Evolutionary conservation across 2,888 invertebrate genomes (phyloP), one percentile per base, ranked within the genome.

Genomic region (Xanthorhoe designata): DNA sequence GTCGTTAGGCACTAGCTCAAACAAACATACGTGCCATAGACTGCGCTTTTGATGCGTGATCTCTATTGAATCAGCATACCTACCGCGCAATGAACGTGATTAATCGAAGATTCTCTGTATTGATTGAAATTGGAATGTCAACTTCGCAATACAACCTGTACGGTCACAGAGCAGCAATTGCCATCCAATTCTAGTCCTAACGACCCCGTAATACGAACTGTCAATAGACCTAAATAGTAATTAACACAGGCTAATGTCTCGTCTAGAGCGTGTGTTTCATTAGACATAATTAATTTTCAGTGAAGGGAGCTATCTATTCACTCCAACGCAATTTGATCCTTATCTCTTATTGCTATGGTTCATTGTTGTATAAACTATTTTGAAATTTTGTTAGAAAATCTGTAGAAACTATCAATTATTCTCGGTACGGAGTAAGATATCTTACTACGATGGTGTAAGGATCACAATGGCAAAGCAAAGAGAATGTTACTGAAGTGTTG

Each of bases 281-380:
- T 87, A 88, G 83, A 83, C 75, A 78, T 83, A 84, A 88, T 89
- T 87, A 87, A 85, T 86, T 87, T 84, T 82, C 78, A 78, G 80
- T 73, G 56, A 29, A 32, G 45, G 49, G 56, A 69, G 67, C 15
- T 66, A 58, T 62, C 62, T 19, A 15, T 3, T 10, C 2, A 6
- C 13, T 61, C 0, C 45, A 47, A 29, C 19, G 19, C 7, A 53
- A 19, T 53, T 18, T 47, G 18, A 8, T 10, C 29, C 9, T 42
- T 64, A 59, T 35, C n/a, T 29, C 24, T n/a, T 9, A 4, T 1
- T 0, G 1, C 9, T 7, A 55, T 42, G 42, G 64, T 54, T 59
- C 24, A 50, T 7, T 42, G 35, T 64, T 29, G 8, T 18, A 17
- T 0, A 15, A 15, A n/a, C 45, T 4, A 0, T 15, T 42, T 18